These are phyloP conservation scores for Hypotaenidia philippensis DNA, from an alignment of 2,797 vertebrate species.

Conservation along the genomic window DNA sequence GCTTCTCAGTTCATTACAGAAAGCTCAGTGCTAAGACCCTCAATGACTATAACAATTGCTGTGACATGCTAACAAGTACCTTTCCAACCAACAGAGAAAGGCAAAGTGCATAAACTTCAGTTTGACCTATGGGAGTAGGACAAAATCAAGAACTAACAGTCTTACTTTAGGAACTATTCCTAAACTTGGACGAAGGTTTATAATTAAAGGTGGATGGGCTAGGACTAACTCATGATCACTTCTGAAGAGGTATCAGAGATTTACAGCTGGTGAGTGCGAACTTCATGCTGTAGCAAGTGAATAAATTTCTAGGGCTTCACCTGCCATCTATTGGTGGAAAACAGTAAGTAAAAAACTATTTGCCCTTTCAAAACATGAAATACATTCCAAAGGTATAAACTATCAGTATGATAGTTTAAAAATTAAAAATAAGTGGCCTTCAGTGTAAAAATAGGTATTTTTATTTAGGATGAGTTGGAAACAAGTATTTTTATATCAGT, in stretches of 20 bases:
- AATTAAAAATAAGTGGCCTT: neutral
- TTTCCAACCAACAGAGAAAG: neutral
- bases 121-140: neutral
- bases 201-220: neutral
- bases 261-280: neutral
- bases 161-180: neutral
- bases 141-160: neutral
- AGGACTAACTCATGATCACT: neutral
- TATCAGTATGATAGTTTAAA: neutral
- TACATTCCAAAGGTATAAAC: neutral
- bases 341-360: neutral
- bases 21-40: neutral
- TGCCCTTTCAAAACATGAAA: neutral
- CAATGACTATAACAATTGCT: neutral
- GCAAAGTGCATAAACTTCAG: accelerated
- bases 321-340: conserved; percentile 67
- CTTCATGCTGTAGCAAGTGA: neutral
- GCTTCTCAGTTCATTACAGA: neutral
- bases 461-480: neutral
- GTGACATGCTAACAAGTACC: neutral
- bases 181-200: neutral
- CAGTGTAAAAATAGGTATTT: neutral
- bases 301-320: conserved; percentile 36
- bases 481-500: neutral
- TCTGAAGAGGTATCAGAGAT: neutral